Evolutionary conservation across 2,113 vertebrate genomes (phyloP).

Genomic region (Raja brachyura): DNA sequence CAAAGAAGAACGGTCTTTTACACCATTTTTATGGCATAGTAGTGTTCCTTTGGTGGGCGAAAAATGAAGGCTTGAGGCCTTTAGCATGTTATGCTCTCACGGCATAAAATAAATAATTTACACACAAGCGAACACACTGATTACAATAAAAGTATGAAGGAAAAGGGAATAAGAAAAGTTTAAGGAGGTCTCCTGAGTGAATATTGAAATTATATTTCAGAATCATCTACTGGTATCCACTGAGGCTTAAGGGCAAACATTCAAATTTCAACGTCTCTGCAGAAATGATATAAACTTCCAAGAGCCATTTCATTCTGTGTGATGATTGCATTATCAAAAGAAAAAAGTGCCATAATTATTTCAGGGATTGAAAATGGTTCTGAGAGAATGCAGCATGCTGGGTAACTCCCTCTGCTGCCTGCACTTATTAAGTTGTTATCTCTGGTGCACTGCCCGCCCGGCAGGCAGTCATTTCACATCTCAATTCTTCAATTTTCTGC

Average conservation of each 20-base stretch:
- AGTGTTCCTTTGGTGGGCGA: background rate
- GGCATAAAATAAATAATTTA: background rate
- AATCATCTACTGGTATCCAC: background rate
- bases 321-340: background rate
- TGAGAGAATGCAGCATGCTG: background rate
- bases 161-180: background rate
- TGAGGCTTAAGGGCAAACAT: background rate
- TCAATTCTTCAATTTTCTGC: constrained; percentile 7
- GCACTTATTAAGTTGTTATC: background rate
- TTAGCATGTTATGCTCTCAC: background rate
- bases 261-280: background rate
- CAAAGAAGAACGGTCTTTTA: background rate
- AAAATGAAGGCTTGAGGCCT: background rate
- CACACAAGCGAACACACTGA: background rate
- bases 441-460: background rate
- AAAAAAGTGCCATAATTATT: background rate
- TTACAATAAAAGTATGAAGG: background rate
- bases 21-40: background rate
- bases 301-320: background rate
- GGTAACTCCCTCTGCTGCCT: background rate
- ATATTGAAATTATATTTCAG: background rate
- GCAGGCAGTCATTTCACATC: background rate
- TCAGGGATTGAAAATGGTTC: background rate
- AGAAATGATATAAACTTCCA: background rate
- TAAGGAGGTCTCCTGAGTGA: background rate